A percentile compares a stretch with the other conserved stretches of the same genome.
Conservation (phyloP, 2,888 invertebrate genomes). For the Hydriomena furcata region DNA sequence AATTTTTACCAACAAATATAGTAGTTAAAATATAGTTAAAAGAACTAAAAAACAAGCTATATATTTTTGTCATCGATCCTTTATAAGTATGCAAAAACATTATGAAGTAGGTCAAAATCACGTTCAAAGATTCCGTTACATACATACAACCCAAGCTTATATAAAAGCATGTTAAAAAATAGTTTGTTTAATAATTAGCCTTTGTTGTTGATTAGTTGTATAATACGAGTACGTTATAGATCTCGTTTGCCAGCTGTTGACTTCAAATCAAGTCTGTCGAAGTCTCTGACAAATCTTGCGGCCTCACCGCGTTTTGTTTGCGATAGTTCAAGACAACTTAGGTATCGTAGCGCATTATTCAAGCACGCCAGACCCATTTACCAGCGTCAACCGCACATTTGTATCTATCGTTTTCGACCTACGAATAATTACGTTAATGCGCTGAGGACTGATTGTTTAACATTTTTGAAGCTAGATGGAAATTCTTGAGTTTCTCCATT, state of each 20-base stretch:
- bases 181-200: no score
- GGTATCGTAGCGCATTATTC: slow-evolving; percentile 68
- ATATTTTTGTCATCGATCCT: no score
- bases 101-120: no score
- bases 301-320: slow-evolving; percentile 64
- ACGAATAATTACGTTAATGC: slow-evolving; percentile 40
- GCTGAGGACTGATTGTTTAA: slow-evolving; percentile 21
- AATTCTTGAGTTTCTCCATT: slow-evolving; percentile 13
- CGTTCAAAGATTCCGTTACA: no score
- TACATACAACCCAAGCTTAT: no score
- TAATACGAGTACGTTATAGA: no score
- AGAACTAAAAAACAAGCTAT: no score
- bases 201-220: no score
- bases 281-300: slow-evolving; percentile 69
- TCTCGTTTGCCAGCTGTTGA: slow-evolving; percentile 57
- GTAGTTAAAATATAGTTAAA: no score
- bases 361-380: slow-evolving; percentile 71
- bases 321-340: slow-evolving; percentile 74
- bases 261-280: slow-evolving; percentile 32
- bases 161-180: no score
- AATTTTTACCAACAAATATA: no score
- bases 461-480: slow-evolving; percentile 18
- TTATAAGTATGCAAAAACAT: no score
- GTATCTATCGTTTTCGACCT: slow-evolving; percentile 57
- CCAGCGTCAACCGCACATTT: slow-evolving; percentile 80